Evolutionary conservation across 2,797 vertebrate genomes (phyloP).

Genomic region (Decapterus maruadsi): DNA sequence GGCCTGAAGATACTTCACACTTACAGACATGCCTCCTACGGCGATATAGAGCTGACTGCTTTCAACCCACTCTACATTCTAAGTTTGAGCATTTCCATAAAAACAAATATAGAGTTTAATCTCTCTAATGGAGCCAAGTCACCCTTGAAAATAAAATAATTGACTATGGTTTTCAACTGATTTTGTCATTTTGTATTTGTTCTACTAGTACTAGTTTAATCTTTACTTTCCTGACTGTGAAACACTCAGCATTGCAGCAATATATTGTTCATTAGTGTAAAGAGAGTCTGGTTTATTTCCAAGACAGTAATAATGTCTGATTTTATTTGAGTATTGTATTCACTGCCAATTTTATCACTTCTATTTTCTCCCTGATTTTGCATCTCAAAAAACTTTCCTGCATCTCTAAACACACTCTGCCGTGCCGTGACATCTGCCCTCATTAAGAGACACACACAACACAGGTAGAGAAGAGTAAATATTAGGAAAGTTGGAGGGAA

Average conservation of each 20-base stretch:
- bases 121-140: background rate
- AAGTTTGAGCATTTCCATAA: slow-evolving; percentile 30
- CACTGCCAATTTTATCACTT: slow-evolving; percentile 66
- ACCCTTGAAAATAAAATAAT: slow-evolving; percentile 29
- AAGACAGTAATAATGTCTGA: slow-evolving; percentile 46
- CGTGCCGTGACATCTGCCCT: slow-evolving; percentile 83
- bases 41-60: slow-evolving; percentile 22
- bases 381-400: slow-evolving; percentile 50
- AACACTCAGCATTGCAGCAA: slow-evolving; percentile 25
- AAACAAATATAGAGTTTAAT: slow-evolving; percentile 32
- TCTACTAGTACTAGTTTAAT: slow-evolving; percentile 33
- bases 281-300: slow-evolving; percentile 57
- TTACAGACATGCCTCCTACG: slow-evolving; percentile 51
- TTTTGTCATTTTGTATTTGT: slow-evolving; percentile 9
- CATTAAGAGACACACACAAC: slow-evolving; percentile 75
- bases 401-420: slow-evolving; percentile 65
- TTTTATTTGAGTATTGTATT: slow-evolving; percentile 59
- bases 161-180: background rate
- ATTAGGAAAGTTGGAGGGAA: slow-evolving; percentile 70
- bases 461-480: slow-evolving; percentile 71
- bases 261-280: slow-evolving; percentile 55
- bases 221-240: slow-evolving; percentile 41
- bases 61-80: slow-evolving; percentile 34
- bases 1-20: slow-evolving; percentile 70
- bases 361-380: slow-evolving; percentile 70